A percentile compares a stretch with the other conserved stretches of the same genome.
Evolutionary conservation across 2,797 vertebrate species (phyloP).

Genomic region (Urophycis tenuis): DNA sequence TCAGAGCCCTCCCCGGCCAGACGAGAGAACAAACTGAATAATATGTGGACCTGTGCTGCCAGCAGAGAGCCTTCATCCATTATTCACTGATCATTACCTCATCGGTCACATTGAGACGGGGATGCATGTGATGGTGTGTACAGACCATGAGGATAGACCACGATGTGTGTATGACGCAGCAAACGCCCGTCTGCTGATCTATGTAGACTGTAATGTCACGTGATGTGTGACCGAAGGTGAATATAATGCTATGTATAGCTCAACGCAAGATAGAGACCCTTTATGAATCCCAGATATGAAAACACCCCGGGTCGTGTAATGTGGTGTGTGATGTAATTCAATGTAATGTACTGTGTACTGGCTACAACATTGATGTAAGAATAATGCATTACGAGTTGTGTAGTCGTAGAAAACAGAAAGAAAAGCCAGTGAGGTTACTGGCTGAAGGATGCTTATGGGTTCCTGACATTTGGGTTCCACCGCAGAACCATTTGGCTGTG

Average conservation of each 20-base stretch:
- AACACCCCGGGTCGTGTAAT: not conserved
- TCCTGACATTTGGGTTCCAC: not conserved
- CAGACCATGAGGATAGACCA: conserved; percentile 10
- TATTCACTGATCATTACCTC: conserved; percentile 43
- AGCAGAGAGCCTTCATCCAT: conserved; percentile 35
- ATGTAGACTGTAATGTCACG: not conserved
- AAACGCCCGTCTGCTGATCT: not conserved
- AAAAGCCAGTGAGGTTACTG: too few relatives aligned
- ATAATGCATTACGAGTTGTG: not conserved
- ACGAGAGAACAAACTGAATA: not conserved
- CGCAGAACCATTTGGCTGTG: not conserved
- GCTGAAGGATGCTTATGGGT: not conserved
- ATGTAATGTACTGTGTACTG: not conserved
- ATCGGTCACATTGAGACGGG: conserved; percentile 41
- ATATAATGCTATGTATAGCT: not conserved
- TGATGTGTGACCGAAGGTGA: not conserved
- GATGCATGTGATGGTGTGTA: conserved; percentile 23
- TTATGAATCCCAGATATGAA: not conserved
- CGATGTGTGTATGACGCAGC: conserved; percentile 6
- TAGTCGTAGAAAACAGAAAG: too few relatives aligned
- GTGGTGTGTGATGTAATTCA: not conserved
- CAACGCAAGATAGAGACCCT: not conserved
- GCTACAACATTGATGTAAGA: not conserved
- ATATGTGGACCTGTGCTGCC: conserved; percentile 29
- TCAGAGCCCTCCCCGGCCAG: not conserved